Evolutionary conservation across 2,797 vertebrate species (phyloP), one percentile per base, ranked within the genome.

Genomic region (Chrosomus eos): DNA sequence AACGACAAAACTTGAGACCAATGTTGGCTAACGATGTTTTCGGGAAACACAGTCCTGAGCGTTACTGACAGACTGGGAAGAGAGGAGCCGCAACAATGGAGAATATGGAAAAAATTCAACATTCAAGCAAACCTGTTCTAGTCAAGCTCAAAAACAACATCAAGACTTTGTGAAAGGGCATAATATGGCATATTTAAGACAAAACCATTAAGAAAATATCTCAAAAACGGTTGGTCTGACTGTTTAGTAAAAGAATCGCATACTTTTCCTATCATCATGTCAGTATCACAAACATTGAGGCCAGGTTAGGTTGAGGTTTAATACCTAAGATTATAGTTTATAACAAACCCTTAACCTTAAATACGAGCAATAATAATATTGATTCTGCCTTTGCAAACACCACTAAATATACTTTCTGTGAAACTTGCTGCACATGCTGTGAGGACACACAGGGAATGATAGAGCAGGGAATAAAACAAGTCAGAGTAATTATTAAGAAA

Each of bases 401-500:
- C 26, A 71, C 66, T 58, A 62, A 31, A 82, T 43, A 60, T 28
- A 72, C 48, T 43, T 48, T 84, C 48, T 36, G 51, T 64, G 60
- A 77, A 83, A 67, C 1, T 0, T 53, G 5, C 62, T 19, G n/a
- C 77, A 67, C 77, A 40, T 26, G 67, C 40, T 71, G 78, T 48
- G 77, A 70, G 53, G 74, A 81, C 70, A 68, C 8, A 33, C 38
- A 51, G 5, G 68, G 60, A 26, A 74, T 51, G 78, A 80, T 14
- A 80, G 43, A 75, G 23, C 26, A 58, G 26, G 64, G 28, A 82
- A 85, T 13, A 72, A 55, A 85, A 68, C 48, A 64, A 85, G 72
- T 78, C 80, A 78, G 21, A 10, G 40, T 43, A 73, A 83, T 83
- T 86, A 86, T 60, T 26, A 51, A 77, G 33, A 80, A 81, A 86